Evolutionary conservation across 2,113 vertebrate species (phyloP), one percentile per base, ranked within the genome.

Genomic region (Bufo gargarizans): DNA sequence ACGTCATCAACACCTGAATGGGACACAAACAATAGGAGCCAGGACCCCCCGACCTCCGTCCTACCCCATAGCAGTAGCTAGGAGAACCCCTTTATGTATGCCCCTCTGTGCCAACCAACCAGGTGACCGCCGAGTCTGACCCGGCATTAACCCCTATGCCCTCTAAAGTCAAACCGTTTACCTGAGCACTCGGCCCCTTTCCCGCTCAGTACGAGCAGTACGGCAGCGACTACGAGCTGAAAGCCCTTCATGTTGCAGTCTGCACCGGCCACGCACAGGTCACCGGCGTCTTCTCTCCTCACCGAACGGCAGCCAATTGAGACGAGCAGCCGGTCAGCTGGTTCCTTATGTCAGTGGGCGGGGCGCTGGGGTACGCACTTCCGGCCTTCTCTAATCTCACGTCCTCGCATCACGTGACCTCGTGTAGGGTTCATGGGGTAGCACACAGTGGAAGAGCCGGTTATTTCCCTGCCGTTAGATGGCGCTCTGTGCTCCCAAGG

Each of bases 121-220:
- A 33, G 33, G 33, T 33, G 33, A 33, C 33, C 33, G 33, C 33
- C 33, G 33, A 33, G 33, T 33, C 33, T 33, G 33, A 33, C 1
- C 33, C 33, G 33, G 33, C 33, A 33, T 33, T 33, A 33, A 33
- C 33, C 33, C 33, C 33, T 33, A 33, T 33, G 33, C 33, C 33
- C 33, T 33, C 33, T 61, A 61, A 16, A 16, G 16, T 4, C 14
- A 59, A 3, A 14, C 9, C 17, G 45, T 89, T 90, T 85, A 94
- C 92, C 90, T 20, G 91, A 89, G 14, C 77, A 90, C 1, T 63
- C 85, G 79, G 89, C 85, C 20, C 76, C 77, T 17, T 77, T 63
- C 13, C 47, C 56, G 77, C 47, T 50, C 86, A 65, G 33, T 12
- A 88, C 22, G 5, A 93, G 85, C 81, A 93, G 56, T 83, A 81